Conservation (phyloP, 2,888 invertebrate genomes). For the Anoncus sp. region DNA sequence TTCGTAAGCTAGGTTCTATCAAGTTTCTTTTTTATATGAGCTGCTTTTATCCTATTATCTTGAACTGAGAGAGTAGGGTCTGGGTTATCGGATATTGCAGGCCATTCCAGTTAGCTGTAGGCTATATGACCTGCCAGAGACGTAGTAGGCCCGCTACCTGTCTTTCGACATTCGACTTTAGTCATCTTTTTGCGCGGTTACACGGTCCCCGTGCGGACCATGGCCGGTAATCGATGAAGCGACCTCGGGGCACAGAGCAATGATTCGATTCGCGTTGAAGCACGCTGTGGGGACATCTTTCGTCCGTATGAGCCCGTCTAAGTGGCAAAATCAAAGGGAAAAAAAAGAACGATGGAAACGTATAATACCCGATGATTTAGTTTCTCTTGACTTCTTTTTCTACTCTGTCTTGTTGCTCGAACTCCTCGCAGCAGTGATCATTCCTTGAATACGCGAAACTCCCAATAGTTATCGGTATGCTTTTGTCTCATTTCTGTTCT, state of each 20-base stretch:
- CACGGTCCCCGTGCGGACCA: conserved; percentile 13
- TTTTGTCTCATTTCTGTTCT: neutral
- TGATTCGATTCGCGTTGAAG: conserved; percentile 50
- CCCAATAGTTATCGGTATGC: conserved; percentile 4
- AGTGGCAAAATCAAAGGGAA: conserved; percentile 3
- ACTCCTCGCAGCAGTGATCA: neutral
- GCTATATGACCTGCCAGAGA: conserved; percentile 16
- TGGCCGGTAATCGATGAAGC: conserved; percentile 40
- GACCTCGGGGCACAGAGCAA: conserved; percentile 17
- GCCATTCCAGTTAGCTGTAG: conserved; percentile 15
- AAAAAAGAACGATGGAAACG: conserved; percentile 8
- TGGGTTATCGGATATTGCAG: conserved; percentile 22
- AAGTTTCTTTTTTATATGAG: conserved; percentile 21
- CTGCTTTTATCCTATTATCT: conserved; percentile 36
- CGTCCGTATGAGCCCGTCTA: conserved; percentile 7
- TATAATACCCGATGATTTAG: conserved; percentile 26
- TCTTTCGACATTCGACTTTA: conserved; percentile 33
- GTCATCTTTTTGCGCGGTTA: conserved; percentile 6
- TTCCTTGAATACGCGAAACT: neutral
- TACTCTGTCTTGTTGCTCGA: neutral
- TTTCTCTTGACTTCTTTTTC: neutral
- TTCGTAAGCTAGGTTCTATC: neutral
- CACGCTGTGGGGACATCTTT: neutral
- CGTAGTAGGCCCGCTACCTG: conserved; percentile 8
- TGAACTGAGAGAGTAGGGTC: neutral